These are phyloP conservation scores for Onthophagus sagittarius DNA, from an alignment of 2,888 invertebrate genomes.

Conservation along the genomic window DNA sequence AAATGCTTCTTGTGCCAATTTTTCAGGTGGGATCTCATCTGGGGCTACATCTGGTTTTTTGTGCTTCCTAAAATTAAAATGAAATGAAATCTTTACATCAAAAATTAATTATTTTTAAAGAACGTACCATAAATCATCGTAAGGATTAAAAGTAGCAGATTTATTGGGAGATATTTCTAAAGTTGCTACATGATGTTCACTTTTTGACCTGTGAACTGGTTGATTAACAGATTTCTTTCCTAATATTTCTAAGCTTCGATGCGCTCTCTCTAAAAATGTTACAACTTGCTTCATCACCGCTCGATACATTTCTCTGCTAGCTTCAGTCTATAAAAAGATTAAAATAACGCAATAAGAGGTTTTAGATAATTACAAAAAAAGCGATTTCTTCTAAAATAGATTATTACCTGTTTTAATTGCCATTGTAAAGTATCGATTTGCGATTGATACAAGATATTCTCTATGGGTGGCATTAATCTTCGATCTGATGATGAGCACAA, in stretches of 20 bases:
- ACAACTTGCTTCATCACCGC: slow-evolving; percentile 69
- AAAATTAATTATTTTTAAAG: slow-evolving; percentile 1
- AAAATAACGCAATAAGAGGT: neutral
- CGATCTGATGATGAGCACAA: slow-evolving; percentile 28
- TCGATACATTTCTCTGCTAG: slow-evolving; percentile 69
- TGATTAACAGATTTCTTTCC: slow-evolving; percentile 42
- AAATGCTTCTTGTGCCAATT: slow-evolving; percentile 64
- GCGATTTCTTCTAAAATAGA: neutral
- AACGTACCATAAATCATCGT: slow-evolving; percentile 20
- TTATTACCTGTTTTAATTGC: slow-evolving; percentile 67
- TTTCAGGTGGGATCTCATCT: slow-evolving; percentile 58
- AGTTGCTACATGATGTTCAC: slow-evolving; percentile 51
- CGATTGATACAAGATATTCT: slow-evolving; percentile 60
- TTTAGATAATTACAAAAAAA: neutral
- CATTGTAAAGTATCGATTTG: slow-evolving; percentile 68
- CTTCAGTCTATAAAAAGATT: slow-evolving; percentile 58
- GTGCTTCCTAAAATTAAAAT: slow-evolving; percentile 39
- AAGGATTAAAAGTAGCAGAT: slow-evolving; percentile 17
- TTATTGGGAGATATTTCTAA: slow-evolving; percentile 27
- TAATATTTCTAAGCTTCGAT: slow-evolving; percentile 59
- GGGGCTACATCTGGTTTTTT: slow-evolving; percentile 44
- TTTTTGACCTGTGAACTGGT: slow-evolving; percentile 48
- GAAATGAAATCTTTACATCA: neutral
- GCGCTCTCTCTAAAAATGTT: slow-evolving; percentile 64
- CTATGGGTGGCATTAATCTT: slow-evolving; percentile 49